Evolutionary conservation across 2,113 vertebrate species (phyloP).

Genomic region (Sigmodon hispidus): DNA sequence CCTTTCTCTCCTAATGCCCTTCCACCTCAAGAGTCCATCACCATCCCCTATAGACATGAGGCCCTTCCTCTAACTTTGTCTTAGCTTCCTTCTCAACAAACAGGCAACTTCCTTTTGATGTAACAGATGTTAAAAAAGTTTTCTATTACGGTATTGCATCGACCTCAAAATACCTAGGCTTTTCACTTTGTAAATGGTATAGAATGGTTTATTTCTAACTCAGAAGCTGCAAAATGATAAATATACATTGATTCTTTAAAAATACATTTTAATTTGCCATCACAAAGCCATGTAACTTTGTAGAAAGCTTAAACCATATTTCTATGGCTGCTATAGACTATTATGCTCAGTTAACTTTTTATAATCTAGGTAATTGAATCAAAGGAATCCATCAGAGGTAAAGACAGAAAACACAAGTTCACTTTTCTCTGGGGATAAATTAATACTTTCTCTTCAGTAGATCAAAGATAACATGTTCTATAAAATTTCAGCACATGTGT

Average conservation of each 20-base stretch:
- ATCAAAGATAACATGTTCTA: neutral
- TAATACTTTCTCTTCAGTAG: neutral
- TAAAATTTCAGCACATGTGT: neutral
- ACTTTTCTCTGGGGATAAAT: neutral
- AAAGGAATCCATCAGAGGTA: neutral
- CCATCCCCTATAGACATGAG: neutral
- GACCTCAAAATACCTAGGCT: neutral
- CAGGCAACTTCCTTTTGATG: neutral
- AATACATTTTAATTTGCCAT: neutral
- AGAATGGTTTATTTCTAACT: neutral
- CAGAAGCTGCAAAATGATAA: neutral
- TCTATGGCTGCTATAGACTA: neutral
- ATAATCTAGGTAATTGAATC: neutral
- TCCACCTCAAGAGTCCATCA: neutral
- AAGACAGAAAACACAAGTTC: neutral
- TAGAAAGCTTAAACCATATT: neutral
- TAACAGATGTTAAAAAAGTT: neutral
- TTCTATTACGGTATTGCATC: neutral
- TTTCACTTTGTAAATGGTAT: neutral
- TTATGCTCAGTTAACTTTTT: neutral
- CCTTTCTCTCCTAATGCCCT: neutral
- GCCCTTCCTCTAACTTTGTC: neutral
- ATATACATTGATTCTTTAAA: neutral
- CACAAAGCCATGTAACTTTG: neutral
- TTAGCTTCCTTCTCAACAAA: neutral